Base-by-base conservation (phyloP, 2,888 invertebrate species). In the Unio pictorum region DNA sequence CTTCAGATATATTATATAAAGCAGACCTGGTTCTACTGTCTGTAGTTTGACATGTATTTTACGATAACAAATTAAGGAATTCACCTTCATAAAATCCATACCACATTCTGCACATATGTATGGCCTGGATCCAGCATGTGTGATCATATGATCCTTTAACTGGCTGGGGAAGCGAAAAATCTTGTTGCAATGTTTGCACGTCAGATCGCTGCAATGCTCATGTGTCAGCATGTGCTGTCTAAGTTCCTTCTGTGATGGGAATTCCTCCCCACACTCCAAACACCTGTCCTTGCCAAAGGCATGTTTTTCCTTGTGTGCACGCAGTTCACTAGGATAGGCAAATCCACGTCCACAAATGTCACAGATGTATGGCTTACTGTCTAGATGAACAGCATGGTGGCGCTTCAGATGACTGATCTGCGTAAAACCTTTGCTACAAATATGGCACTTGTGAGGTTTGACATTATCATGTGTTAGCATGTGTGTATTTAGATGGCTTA, bases 11-110 rank as follows among this genome's bases (percentile, higher is more conserved):
- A 58, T 26, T 58, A n/a, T 58, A 20, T 2, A 11, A 58, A 58
- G 23, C 59, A n/a, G n/a, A 58, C 18, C 8, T 8, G 15, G n/a
- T 23, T 58, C 8, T 58, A 58, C n/a, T 11, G n/a, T 58, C 2
- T 17, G 8, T 20, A 17, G n/a, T 23, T 58, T 26, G 11, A 8
- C 1, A 17, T 58, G n/a, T n/a, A 23, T 58, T 58, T 58, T 26
- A 2, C n/a, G 15, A 18, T 20, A 17, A 15, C 58, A 23, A 58
- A 23, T 23, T n/a, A 23, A 55, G 15, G 20, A 55, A 18, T 34
- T 54, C 71, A 88, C 89, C 86, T 90, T 90, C 84, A 90, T 87
- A 74, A 90, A 90, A 71, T 90, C 88, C 88, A 89, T 88, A 17
- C 89, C 90, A 81, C 90, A 90, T 72, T 90, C 88, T 30, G 84